Conservation (phyloP, 2,888 invertebrate genomes). For the Tubiluchus corallicola region DNA sequence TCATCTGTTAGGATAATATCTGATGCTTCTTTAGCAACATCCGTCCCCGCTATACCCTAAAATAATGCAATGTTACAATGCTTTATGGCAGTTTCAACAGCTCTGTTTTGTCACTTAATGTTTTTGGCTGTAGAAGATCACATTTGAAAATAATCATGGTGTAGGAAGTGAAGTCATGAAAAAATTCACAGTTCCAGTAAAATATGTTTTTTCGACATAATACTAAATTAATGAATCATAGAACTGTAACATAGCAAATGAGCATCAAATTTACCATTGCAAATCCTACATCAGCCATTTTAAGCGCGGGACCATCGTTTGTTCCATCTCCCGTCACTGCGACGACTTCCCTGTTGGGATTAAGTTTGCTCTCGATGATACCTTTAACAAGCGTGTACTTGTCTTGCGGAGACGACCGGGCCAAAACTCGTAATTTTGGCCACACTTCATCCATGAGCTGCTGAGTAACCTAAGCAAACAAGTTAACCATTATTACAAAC, state of each 20-base stretch:
- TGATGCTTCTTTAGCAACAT: too few species aligned
- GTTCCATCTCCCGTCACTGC: slow-evolving; percentile 92
- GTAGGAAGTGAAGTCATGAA: too few species aligned
- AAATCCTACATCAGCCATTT: slow-evolving; percentile 96
- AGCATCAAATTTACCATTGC: slow-evolving; percentile 56
- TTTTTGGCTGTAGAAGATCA: too few species aligned
- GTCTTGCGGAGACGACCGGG: slow-evolving; percentile 91
- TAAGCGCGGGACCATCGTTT: too few species aligned
- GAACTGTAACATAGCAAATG: too few species aligned
- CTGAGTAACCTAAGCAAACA: slow-evolving; percentile 53
- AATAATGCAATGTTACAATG: too few species aligned
- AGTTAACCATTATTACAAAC: slow-evolving; percentile 18
- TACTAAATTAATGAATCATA: too few species aligned
- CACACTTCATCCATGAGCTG: slow-evolving; percentile 85
- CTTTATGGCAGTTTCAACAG: too few species aligned
- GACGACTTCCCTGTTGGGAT: slow-evolving; percentile 80
- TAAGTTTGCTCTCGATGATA: slow-evolving; percentile 85
- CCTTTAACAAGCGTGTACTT: too few species aligned
- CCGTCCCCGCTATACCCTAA: slow-evolving; percentile 95
- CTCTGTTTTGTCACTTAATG: too few species aligned
- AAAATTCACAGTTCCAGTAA: not conserved
- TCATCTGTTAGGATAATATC: slow-evolving; percentile 92
- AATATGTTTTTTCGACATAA: too few species aligned
- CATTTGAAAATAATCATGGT: not conserved
- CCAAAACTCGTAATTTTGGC: slow-evolving; percentile 85